Evolutionary conservation across 2,797 vertebrate species (phyloP), one percentile per base, ranked within the genome.

Genomic region (Cebuella pygmaea): DNA sequence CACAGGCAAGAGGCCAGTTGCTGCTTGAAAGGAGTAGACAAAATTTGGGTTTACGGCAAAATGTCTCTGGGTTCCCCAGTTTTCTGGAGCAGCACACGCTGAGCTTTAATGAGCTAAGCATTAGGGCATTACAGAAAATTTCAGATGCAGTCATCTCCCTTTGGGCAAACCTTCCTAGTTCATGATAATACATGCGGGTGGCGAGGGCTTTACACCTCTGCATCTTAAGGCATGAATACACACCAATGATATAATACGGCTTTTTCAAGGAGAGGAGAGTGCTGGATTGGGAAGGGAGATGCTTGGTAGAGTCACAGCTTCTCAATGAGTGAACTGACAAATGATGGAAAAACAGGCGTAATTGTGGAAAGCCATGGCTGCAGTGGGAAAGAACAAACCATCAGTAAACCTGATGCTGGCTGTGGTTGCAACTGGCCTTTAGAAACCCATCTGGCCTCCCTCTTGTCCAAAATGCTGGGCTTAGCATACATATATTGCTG

Each of bases 401-500:
- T 57, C 30, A 9, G 26, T 27, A 70, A 33, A 33, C 30, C 61
- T 41, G 55, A 27, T 59, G 72, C 30, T 30, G 75, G 33, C 4
- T 2, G 5, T 2, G 70, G 50, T 1, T 50, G 14, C 39, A 52
- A 26, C 6, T 5, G 22, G 44, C 22, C 39, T 52, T 59, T 48
- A 22, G 83, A 59, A 61, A 33, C 33, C 20, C 41, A 13, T 7
- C 30, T 17, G 12, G 13, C 57, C 50, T 8, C 15, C 30, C 41
- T 3, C 4, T 36, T 5, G 22, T 12, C 48, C 27, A 27, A 76
- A 24, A 36, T 72, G 83, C 83, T 2, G 24, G 57, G 24, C 52
- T 74, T 27, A 64, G 79, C 50, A 0, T 0, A 3, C 41, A 19
- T 2, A 7, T 11, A 9, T 20, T 64, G 30, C 64, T 36, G 46